These are phyloP conservation scores for Picus viridis DNA, from an alignment of 2,797 vertebrate species.

Conservation along the genomic window DNA sequence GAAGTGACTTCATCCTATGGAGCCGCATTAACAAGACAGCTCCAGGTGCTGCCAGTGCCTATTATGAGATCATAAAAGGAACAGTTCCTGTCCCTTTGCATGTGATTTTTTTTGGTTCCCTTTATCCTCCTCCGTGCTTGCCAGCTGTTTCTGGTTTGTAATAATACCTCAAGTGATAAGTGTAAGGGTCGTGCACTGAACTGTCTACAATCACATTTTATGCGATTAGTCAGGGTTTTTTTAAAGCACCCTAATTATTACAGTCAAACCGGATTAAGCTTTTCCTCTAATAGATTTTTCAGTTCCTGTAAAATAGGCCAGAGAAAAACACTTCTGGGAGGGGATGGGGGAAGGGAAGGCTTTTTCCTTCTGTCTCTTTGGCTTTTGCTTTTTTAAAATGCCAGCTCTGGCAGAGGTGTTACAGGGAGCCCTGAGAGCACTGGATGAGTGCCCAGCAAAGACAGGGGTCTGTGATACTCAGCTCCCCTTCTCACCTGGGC, in stretches of 20 bases:
- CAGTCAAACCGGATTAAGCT: slow-evolving; percentile 67
- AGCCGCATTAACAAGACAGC: not conserved
- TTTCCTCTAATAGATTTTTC: slow-evolving; percentile 69
- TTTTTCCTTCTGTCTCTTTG: not conserved
- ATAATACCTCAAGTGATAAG: slow-evolving; percentile 50
- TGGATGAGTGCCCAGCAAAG: not conserved
- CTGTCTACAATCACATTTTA: slow-evolving; percentile 63
- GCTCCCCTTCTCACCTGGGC: not conserved
- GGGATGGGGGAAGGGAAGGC: not conserved
- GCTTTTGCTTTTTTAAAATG: not conserved
- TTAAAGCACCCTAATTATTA: slow-evolving; percentile 69
- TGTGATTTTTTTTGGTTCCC: not conserved
- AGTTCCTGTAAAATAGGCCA: slow-evolving; percentile 66
- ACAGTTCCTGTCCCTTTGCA: not conserved
- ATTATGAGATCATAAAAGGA: not conserved
- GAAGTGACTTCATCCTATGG: not conserved
- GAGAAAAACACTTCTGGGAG: slow-evolving; percentile 6
- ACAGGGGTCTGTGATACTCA: not conserved
- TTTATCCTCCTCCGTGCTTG: not conserved
- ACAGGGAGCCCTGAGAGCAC: not conserved
- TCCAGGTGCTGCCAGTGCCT: not conserved
- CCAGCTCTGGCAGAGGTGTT: not conserved
- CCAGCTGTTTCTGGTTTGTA: slow-evolving; percentile 48
- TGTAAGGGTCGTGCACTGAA: slow-evolving; percentile 52
- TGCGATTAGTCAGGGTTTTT: slow-evolving; percentile 63